Evolutionary conservation across 2,113 vertebrate genomes (phyloP), one percentile per base, ranked within the genome.

Genomic region (Fregata magnificens): DNA sequence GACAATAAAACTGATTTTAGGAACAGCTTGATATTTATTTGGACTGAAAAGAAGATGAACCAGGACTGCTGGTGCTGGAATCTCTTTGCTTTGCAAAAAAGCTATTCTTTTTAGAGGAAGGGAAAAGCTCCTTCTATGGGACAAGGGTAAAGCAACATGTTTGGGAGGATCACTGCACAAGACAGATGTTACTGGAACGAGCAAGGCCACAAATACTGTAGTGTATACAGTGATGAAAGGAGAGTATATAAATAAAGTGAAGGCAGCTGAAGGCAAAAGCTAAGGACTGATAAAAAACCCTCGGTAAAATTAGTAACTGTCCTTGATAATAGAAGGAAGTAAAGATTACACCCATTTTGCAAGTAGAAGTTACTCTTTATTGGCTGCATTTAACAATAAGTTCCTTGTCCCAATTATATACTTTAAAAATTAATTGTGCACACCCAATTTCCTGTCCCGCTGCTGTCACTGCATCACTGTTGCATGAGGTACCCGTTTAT

Each of bases 361-460:
- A 96, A 86, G 17, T 83, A 31, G 80, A n/a, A 92, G 36, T 67
- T 93, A 62, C 50, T 88, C 32, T 86, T 90, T 83, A 86, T 70
- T 83, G 28, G 5, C 31, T 73, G 21, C 2, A 2, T 86, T 96
- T 90, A 95, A 89, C 42, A 89, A 29, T 72, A 89, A 78, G 53
- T 73, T 88, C 36, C 47, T 90, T 90, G 71, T 83, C 26, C 50
- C 79, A 86, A 25, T 88, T 88, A 96, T 47, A 74, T 67, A 74
- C 47, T 79, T 93, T 71, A 89, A 95, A 95, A 94, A 92, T 89
- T 84, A 93, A 93, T 91, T 93, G 38, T 81, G 69, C 55, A 81
- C 77, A 92, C 88, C 6, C 55, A 70, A 32, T 92, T 93, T 92
- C 45, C 62, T 83, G 38, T 80, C 62, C 47, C 3, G 1, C 9